phyloP scores from a whole-genome alignment of 1,140 invertebrate species.

The Nymphalis io region DNA sequence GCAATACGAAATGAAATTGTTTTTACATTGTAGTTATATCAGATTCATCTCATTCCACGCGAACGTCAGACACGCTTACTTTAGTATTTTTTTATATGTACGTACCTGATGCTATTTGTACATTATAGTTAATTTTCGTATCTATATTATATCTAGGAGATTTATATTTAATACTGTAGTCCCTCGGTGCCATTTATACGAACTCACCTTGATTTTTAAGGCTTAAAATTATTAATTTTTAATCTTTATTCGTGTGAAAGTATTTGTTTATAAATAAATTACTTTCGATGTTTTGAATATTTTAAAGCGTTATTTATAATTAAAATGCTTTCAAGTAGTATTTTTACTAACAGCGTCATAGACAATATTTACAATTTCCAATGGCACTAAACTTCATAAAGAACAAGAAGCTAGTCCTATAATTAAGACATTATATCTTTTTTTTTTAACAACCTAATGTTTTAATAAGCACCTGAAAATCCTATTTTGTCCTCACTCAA shows the following conservation, averaged over 20 bases:
- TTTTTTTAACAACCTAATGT: slow-evolving; percentile 1
- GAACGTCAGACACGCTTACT: slow-evolving; percentile 51
- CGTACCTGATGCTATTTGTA: slow-evolving; percentile 72
- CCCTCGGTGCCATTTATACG: slow-evolving; percentile 31
- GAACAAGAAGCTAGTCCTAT: slow-evolving; percentile 58
- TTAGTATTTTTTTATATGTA: slow-evolving; percentile 58
- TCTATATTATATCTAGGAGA: slow-evolving; percentile 15
- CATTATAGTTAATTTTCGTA: slow-evolving; percentile 62
- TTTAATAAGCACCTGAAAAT: not conserved
- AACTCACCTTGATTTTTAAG: slow-evolving; percentile 12
- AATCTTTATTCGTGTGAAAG: not conserved
- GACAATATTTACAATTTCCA: not conserved
- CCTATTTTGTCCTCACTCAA: not conserved
- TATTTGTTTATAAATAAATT: not conserved
- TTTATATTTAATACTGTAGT: slow-evolving; percentile 29
- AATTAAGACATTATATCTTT: slow-evolving; percentile 30
- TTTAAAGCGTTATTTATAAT: not conserved
- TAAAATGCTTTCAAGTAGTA: not conserved
- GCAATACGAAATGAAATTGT: slow-evolving; percentile 25
- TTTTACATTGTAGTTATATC: slow-evolving; percentile 26
- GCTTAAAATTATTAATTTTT: not conserved
- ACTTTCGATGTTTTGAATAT: not conserved
- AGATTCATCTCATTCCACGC: slow-evolving; percentile 60
- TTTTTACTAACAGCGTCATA: not conserved
- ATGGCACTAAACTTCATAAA: slow-evolving; percentile 21